Base-by-base conservation (phyloP, 2,888 invertebrate genomes). In the Biston stratarius region DNA sequence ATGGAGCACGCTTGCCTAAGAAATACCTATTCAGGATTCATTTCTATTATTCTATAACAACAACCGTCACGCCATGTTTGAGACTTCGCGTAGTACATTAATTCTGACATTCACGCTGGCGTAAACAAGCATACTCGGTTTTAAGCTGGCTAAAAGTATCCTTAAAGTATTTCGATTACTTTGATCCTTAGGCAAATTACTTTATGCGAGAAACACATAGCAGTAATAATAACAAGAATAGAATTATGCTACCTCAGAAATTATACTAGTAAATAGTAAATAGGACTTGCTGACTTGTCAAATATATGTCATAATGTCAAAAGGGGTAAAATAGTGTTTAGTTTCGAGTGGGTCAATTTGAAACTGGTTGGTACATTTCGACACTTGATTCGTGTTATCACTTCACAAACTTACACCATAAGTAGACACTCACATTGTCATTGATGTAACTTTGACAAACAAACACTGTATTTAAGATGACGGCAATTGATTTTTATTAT, bases 311-410 rank as follows among this genome's bases (percentile, higher is more conserved):
- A 38, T n/a, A n/a, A 12, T 34, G 7, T 48, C 15, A 34, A 51
- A 51, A 11, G 24, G 9, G 55, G 11, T 15, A 33, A 5, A 60
- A 33, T 11, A 15, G 44, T 61, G 38, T 36, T 52, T 45, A 24
- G 55, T 36, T 33, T n/a, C 11, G 24, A 56, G 40, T 52, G 73
- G 79, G 81, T 77, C 74, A 83, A 78, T 77, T 75, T 77, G 64
- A 74, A 70, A 67, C 74, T 73, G 24, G 72, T 74, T 68, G 64
- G 65, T 62, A 61, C 42, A 75, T 89, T 87, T 85, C 86, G 78
- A 80, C 81, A 90, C 80, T 78, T 82, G 79, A 86, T 85, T 80
- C 76, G 77, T 81, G 82, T 91, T 92, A 91, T 92, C 91, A 91
- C 91, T 85, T 91, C 60, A 73, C 48, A 36, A 51, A 57, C 78